These are phyloP conservation scores for Chloroceryle inda DNA, from an alignment of 2,797 vertebrate species.

Conservation along the genomic window DNA sequence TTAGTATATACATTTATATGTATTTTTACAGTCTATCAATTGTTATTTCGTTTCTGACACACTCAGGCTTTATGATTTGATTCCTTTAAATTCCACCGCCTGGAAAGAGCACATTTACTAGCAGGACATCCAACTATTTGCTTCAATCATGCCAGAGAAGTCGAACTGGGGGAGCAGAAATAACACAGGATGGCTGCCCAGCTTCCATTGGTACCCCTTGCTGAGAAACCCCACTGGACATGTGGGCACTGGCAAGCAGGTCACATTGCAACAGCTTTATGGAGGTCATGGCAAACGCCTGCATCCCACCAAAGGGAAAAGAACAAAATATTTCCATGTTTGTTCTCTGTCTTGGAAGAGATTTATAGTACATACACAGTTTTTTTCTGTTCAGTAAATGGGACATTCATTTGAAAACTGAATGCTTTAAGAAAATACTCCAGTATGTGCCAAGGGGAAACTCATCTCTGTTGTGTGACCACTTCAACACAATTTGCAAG, in stretches of 20 bases:
- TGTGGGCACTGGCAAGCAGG: not conserved
- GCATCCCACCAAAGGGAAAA: not conserved
- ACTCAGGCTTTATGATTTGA: not conserved
- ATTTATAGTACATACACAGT: not conserved
- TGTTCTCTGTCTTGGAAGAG: not conserved
- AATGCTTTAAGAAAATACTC: not conserved
- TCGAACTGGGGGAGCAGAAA: rapidly evolving
- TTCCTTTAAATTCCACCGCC: not conserved
- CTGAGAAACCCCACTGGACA: not conserved
- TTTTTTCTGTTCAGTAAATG: not conserved
- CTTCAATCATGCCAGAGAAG: not conserved
- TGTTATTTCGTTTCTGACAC: not conserved
- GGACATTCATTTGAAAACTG: not conserved
- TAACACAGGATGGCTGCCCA: not conserved
- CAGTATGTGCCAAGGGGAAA: not conserved
- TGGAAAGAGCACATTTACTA: not conserved
- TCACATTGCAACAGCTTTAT: not conserved
- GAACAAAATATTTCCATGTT: not conserved
- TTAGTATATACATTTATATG: not conserved
- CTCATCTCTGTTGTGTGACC: not conserved
- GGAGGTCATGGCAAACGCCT: not conserved
- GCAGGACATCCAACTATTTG: not conserved
- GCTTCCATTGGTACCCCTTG: not conserved
- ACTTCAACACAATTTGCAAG: not conserved
- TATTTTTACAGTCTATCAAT: not conserved